Conservation (phyloP, 1,140 invertebrate species). For the Drosophila murphyi region DNA sequence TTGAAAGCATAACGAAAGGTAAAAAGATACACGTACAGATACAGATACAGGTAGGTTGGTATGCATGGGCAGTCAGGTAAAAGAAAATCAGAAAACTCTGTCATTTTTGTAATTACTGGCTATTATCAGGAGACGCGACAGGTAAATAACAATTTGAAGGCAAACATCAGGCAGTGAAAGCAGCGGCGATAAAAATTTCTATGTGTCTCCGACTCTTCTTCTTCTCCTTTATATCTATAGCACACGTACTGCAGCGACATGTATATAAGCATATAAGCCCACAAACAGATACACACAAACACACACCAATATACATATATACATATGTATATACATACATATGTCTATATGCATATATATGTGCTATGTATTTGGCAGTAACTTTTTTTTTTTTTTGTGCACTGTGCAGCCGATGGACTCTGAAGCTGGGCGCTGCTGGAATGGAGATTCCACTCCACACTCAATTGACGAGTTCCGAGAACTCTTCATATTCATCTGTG, state of each 20-base stretch:
- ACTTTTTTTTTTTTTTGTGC: constrained; percentile 43
- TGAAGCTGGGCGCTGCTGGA: constrained; percentile 17
- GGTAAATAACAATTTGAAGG: constrained; percentile 42
- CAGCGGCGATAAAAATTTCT: constrained; percentile 38
- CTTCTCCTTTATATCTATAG: constrained; percentile 8
- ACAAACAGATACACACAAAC: not conserved
- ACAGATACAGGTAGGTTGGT: constrained; percentile 19
- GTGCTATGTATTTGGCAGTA: constrained; percentile 26
- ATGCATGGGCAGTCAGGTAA: constrained; percentile 38
- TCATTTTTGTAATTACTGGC: constrained; percentile 48
- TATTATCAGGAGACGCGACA: constrained; percentile 39
- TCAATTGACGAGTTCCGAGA: constrained; percentile 70
- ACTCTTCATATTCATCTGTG: constrained; percentile 50
- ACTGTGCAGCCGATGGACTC: constrained; percentile 20
- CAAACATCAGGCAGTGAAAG: constrained; percentile 61
- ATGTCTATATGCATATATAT: not conserved
- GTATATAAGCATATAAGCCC: not conserved
- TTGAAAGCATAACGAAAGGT: constrained; percentile 46
- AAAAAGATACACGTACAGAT: constrained; percentile 9
- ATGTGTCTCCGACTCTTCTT: constrained; percentile 3
- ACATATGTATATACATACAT: not conserved
- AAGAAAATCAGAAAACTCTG: not conserved
- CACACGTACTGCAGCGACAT: constrained; percentile 16
- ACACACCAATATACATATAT: constrained; percentile 7
- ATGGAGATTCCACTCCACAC: constrained; percentile 36